Conservation (phyloP, 2,888 invertebrate genomes). For the Rhimphoctona megacephalus region DNA sequence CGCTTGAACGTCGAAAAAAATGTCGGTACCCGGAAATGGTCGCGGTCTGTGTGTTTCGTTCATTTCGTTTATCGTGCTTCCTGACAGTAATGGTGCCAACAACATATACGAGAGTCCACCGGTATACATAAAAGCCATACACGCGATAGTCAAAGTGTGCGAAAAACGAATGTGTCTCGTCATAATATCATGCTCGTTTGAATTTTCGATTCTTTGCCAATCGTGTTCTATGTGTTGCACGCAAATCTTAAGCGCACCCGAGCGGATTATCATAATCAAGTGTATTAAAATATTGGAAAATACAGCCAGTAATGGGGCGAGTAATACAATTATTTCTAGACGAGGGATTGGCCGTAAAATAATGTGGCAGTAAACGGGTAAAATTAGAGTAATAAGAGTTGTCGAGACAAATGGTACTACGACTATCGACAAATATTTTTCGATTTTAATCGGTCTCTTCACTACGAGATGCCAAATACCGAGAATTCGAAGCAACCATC, state of each 20-base stretch:
- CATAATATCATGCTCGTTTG: constrained; percentile 66
- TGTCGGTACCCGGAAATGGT: constrained; percentile 75
- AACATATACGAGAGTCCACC: constrained; percentile 68
- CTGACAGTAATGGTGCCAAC: constrained; percentile 42
- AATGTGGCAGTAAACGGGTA: background rate
- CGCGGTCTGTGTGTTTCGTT: constrained; percentile 73
- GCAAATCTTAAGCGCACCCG: constrained; percentile 49
- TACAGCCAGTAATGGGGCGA: constrained; percentile 54
- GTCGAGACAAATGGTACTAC: constrained; percentile 25
- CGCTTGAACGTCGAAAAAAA: constrained; percentile 67
- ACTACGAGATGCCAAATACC: constrained; percentile 57
- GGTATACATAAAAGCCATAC: constrained; percentile 75
- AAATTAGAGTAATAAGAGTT: background rate
- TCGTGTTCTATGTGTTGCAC: constrained; percentile 61
- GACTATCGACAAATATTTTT: constrained; percentile 38
- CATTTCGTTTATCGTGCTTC: constrained; percentile 38
- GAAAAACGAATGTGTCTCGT: constrained; percentile 36
- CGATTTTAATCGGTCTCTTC: constrained; percentile 17
- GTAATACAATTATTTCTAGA: constrained; percentile 13
- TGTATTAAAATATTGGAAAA: constrained; percentile 37
- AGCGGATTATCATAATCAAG: constrained; percentile 28
- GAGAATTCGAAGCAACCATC: constrained; percentile 57
- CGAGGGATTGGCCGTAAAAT: background rate
- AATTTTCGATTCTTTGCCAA: constrained; percentile 64
- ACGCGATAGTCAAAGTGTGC: constrained; percentile 67